phyloP scores from a whole-genome alignment of 2,113 vertebrate species.

The Pluvianellus socialis region DNA sequence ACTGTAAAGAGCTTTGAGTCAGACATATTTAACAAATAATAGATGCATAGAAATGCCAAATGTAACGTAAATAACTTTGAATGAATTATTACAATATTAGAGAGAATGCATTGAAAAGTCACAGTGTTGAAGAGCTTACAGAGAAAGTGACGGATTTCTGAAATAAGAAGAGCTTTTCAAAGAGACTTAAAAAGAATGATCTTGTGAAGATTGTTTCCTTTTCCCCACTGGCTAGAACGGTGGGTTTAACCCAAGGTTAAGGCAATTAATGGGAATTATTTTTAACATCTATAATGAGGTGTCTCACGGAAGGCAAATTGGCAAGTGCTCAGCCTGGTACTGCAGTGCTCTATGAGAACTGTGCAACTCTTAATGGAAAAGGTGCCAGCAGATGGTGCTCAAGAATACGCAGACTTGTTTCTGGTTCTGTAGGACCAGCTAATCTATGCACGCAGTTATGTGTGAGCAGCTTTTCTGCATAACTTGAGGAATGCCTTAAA shows the following conservation, averaged over 20 bases:
- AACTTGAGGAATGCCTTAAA: not conserved
- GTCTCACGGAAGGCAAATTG: not conserved
- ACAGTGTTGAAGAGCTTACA: not conserved
- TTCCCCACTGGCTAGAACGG: not conserved
- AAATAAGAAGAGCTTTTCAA: not conserved
- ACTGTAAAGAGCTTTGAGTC: not conserved
- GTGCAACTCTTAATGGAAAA: not conserved
- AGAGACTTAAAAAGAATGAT: not conserved
- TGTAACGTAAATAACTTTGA: not conserved
- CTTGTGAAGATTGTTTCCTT: not conserved
- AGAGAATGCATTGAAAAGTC: not conserved
- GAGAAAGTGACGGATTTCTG: not conserved
- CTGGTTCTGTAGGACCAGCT: not conserved
- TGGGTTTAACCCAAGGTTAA: not conserved
- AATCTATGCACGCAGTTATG: not conserved
- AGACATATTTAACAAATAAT: not conserved
- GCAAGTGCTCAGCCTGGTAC: not conserved
- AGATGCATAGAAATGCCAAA: not conserved
- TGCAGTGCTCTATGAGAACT: accelerated
- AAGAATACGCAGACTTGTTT: not conserved
- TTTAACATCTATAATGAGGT: not conserved
- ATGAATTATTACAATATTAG: not conserved
- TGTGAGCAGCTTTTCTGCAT: not conserved
- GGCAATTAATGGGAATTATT: not conserved
- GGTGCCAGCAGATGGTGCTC: constrained; percentile 33